Evolutionary conservation across 2,888 invertebrate genomes (phyloP).

Genomic region (Trissoscelio sp.): DNA sequence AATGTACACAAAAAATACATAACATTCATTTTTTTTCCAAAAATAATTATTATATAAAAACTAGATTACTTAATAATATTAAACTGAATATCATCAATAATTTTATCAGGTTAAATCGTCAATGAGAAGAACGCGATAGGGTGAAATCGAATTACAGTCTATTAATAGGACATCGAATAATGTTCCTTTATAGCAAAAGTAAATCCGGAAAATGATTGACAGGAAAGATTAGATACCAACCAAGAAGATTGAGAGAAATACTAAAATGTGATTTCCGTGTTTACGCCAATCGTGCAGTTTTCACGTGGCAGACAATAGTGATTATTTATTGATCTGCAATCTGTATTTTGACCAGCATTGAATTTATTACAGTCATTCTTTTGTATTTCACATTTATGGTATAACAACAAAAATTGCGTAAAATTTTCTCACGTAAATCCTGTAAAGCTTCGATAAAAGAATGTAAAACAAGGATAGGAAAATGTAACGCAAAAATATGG

Average conservation of each 20-base stretch:
- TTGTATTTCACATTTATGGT: too few relatives aligned
- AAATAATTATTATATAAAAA: too few relatives aligned
- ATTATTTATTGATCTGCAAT: conserved; percentile 21
- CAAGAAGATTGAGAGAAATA: conserved; percentile 35
- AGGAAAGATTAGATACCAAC: conserved; percentile 53
- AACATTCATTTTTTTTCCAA: too few relatives aligned
- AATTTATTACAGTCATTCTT: too few relatives aligned
- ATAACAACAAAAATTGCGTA: too few relatives aligned
- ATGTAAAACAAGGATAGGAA: conserved; percentile 48
- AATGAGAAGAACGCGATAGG: conserved; percentile 51
- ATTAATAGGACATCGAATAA: conserved; percentile 55
- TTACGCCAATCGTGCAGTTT: conserved; percentile 53
- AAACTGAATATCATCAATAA: conserved; percentile 2
- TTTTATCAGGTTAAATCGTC: conserved; percentile 47
- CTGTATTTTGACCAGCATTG: too few relatives aligned
- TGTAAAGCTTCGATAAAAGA: conserved; percentile 48
- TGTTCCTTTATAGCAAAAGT: conserved; percentile 42
- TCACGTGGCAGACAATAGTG: not conserved
- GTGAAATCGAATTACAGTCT: conserved; percentile 60
- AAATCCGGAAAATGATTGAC: conserved; percentile 64
- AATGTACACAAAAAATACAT: too few relatives aligned
- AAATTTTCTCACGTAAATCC: conserved; percentile 48
- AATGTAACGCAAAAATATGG: conserved; percentile 61
- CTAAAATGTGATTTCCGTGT: conserved; percentile 61
- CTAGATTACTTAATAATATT: too few relatives aligned